Evolutionary conservation across 1,140 invertebrate species (phyloP).

Genomic region (Tyrophagus putrescentiae): DNA sequence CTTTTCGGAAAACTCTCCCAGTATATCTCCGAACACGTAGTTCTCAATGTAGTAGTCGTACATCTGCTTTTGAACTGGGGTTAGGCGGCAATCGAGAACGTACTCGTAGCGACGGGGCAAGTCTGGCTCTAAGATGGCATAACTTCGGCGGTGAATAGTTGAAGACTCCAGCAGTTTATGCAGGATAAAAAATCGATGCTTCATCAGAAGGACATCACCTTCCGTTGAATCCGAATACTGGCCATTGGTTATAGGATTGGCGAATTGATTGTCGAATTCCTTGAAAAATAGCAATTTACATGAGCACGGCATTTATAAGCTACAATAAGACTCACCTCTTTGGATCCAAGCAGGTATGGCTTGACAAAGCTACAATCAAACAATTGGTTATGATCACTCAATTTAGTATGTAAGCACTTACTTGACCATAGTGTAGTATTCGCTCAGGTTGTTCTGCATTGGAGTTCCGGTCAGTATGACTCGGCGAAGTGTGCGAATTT

Average conservation of each 20-base stretch:
- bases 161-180: conserved; percentile 74
- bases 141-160: conserved; percentile 78
- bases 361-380: conserved; percentile 89
- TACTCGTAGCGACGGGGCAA: conserved; percentile 81
- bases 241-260: conserved; percentile 23
- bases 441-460: conserved; percentile 81
- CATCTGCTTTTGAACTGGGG: conserved; percentile 65
- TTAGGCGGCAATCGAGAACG: conserved; percentile 72
- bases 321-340: too few species aligned
- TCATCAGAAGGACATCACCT: conserved; percentile 45
- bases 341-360: conserved; percentile 70
- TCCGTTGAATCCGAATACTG: conserved; percentile 45
- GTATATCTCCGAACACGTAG: too few species aligned
- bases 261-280: conserved; percentile 81
- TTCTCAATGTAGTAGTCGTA: conserved; percentile 18
- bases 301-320: too few species aligned
- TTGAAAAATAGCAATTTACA: too few species aligned
- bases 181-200: conserved; percentile 71
- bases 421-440: conserved; percentile 93
- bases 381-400: conserved; percentile 90
- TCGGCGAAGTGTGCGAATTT: conserved; percentile 63
- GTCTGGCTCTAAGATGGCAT: conserved; percentile 69
- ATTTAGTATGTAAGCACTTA: conserved; percentile 91
- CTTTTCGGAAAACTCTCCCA: too few species aligned
- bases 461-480: conserved; percentile 89